Percentiles rank a stretch among this genome's conserved stretches.
phyloP scores from a whole-genome alignment of 1,140 invertebrate genomes.

The Aphelenchoides fujianensis region DNA sequence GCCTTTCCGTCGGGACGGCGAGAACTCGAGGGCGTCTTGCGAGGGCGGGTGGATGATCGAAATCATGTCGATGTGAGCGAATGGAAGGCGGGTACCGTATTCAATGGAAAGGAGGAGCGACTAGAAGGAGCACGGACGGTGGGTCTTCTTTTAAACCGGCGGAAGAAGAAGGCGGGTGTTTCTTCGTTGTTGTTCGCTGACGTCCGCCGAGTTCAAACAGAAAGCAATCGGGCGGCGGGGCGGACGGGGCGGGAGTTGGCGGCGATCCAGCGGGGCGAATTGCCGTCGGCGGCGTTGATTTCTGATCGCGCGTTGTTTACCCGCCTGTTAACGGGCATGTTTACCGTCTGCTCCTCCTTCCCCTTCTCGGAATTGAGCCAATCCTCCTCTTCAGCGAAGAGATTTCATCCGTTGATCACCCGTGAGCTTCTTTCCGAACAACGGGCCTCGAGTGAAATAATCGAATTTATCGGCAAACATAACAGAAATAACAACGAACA shows the following conservation, averaged over 20 bases:
- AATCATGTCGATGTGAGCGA: background rate
- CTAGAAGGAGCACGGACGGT: background rate
- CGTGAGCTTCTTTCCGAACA: conserved; percentile 77
- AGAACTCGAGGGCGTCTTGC: background rate
- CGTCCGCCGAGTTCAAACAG: background rate
- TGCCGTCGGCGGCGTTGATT: background rate
- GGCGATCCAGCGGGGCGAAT: too few species aligned
- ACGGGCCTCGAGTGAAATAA: background rate
- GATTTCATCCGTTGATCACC: too few species aligned
- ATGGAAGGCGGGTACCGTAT: background rate
- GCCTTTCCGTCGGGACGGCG: background rate
- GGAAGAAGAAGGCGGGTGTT: background rate
- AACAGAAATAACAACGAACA: conserved; percentile 20
- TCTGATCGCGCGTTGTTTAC: conserved; percentile 63
- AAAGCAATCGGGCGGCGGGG: background rate
- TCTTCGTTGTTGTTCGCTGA: background rate
- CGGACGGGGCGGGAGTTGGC: background rate
- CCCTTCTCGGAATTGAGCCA: too few species aligned
- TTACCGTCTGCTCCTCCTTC: too few species aligned
- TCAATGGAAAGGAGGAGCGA: too few species aligned
- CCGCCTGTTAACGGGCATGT: too few species aligned
- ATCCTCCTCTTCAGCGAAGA: too few species aligned
- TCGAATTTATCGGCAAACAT: background rate
- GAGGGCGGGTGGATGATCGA: background rate
- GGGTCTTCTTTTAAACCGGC: background rate